Conservation (phyloP, 2,888 invertebrate species). For the Lagria hirta region DNA sequence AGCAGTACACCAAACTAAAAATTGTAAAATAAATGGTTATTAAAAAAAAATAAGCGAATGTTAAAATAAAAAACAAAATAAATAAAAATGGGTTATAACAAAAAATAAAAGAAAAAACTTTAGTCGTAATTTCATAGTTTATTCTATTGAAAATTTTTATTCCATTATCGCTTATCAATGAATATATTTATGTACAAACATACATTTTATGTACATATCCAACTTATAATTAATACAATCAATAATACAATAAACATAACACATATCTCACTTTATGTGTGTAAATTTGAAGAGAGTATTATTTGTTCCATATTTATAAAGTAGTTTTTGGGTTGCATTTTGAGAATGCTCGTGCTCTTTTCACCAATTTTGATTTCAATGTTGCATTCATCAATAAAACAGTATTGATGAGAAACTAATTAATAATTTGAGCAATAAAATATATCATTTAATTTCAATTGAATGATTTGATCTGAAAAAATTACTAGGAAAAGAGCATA, state of each 20-base stretch:
- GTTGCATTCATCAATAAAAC: slow-evolving; percentile 27
- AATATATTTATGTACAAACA: slow-evolving; percentile 58
- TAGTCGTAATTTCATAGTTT: slow-evolving; percentile 44
- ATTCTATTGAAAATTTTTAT: slow-evolving; percentile 56
- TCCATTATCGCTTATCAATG: slow-evolving; percentile 53
- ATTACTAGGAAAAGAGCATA: too few species aligned
- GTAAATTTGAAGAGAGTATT: slow-evolving; percentile 39
- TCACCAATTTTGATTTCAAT: slow-evolving; percentile 16
- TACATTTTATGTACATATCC: slow-evolving; percentile 55
- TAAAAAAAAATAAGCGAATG: slow-evolving; percentile 17
- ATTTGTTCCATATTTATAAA: slow-evolving; percentile 29
- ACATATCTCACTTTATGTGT: slow-evolving; percentile 42
- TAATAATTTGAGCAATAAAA: slow-evolving; percentile 31
- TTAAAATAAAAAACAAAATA: slow-evolving; percentile 24
- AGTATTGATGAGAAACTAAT: slow-evolving; percentile 31
- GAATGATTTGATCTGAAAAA: too few species aligned
- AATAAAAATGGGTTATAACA: slow-evolving; percentile 23
- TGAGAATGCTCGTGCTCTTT: slow-evolving; percentile 33
- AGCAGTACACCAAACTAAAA: slow-evolving; percentile 18
- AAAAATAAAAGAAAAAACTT: slow-evolving; percentile 32
- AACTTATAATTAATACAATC: slow-evolving; percentile 46
- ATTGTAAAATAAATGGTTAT: slow-evolving; percentile 22
- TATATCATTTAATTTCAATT: too few species aligned
- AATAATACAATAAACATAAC: slow-evolving; percentile 41
- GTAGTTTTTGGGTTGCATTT: slow-evolving; percentile 24